phyloP scores from a whole-genome alignment of 2,113 vertebrate species.

The Xenopus tropicalis region UCB_Xtro_10.0 CM004443.2:136063501-136064000 shows the following conservation, averaged over 20 bases:
- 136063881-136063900: no score
- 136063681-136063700: constrained; percentile 30
- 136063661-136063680: constrained; percentile 45
- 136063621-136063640: constrained; percentile 71
- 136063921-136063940: no score
- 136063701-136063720: constrained; percentile 46
- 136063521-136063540: constrained; percentile 77
- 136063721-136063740: constrained; percentile 40
- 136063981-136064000: no score
- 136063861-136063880: no score
- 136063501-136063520: constrained; percentile 71
- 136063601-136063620: constrained; percentile 53
- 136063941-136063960: no score
- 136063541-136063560: constrained; percentile 10
- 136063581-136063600: neutral
- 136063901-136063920: no score
- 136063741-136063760: constrained; percentile 33
- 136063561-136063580: neutral
- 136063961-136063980: no score
- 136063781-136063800: neutral
- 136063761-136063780: neutral
- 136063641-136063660: constrained; percentile 70
- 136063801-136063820: constrained; percentile 62
- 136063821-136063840: constrained; percentile 71
- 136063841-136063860: neutral